Conservation (phyloP, 2,888 invertebrate species). For the Acanthosoma haemorrhoidale region DNA sequence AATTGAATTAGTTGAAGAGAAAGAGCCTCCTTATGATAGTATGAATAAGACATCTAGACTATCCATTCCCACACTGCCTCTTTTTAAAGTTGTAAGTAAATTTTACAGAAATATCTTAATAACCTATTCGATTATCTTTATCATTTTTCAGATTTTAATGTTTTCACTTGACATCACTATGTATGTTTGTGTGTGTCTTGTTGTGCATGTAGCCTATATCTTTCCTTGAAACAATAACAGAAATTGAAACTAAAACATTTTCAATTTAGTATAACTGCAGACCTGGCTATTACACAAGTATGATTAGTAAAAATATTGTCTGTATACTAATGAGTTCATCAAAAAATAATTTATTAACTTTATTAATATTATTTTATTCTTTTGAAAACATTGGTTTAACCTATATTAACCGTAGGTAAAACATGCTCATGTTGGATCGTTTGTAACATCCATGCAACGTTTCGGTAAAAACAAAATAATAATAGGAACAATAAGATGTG, state of each 20-base stretch:
- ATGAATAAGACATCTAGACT: constrained; percentile 45
- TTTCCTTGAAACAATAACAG: no score
- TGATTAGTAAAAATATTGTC: no score
- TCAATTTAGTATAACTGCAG: not conserved
- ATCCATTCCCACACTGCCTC: constrained; percentile 49
- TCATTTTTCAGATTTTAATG: no score
- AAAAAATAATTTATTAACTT: no score
- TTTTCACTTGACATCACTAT: no score
- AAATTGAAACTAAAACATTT: not conserved
- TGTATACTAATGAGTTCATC: no score
- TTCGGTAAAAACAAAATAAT: constrained; percentile 58
- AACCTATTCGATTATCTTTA: not conserved
- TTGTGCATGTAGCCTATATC: no score
- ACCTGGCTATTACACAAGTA: no score
- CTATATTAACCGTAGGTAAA: no score
- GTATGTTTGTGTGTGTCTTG: no score
- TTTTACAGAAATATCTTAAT: constrained; percentile 37
- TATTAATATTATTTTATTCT: no score
- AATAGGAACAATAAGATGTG: constrained; percentile 70
- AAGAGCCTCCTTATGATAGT: constrained; percentile 42
- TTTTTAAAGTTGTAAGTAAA: constrained; percentile 33
- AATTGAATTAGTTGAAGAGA: constrained; percentile 64
- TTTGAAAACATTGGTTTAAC: no score
- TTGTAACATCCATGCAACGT: constrained; percentile 65
- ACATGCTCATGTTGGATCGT: constrained; percentile 52